Conservation (phyloP, 2,888 invertebrate species). For the Mycalesis mineus region DNA sequence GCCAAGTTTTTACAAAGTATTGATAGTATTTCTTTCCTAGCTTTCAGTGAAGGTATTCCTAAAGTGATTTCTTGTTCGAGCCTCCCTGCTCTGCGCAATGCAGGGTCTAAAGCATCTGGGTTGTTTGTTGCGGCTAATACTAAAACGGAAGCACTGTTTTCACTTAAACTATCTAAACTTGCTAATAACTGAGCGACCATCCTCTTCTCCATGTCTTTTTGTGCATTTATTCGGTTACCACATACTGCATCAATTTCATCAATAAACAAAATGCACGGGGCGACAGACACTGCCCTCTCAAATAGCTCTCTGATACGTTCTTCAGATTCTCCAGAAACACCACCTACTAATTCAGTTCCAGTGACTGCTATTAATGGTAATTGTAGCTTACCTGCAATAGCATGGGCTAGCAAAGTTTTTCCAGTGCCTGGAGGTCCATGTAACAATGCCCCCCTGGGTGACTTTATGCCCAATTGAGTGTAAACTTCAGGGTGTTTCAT, state of each 20-base stretch:
- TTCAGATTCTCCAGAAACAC: conserved; percentile 97
- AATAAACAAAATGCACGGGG: conserved; percentile 93
- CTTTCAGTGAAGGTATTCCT: conserved; percentile 93
- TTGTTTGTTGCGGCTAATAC: conserved; percentile 98
- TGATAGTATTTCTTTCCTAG: conserved; percentile 87
- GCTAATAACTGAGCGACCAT: conserved; percentile 95
- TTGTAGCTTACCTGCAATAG: conserved; percentile 90
- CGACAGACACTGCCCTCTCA: conserved; percentile 85
- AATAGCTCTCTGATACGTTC: conserved; percentile 94
- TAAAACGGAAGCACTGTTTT: conserved; percentile 81
- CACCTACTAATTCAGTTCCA: conserved; percentile 95
- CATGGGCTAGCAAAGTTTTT: conserved; percentile 88
- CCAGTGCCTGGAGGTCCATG: conserved; percentile 99
- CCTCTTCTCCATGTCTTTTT: conserved; percentile 96
- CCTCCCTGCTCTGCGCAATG: conserved; percentile 92
- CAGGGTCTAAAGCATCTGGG: conserved; percentile 94
- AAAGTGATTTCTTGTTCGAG: conserved; percentile 96
- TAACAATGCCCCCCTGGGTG: conserved; percentile 93
- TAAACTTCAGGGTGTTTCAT: conserved; percentile 95
- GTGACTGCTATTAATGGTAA: conserved; percentile 91
- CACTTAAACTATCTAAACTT: conserved; percentile 88
- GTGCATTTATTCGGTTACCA: conserved; percentile 91
- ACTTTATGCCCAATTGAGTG: conserved; percentile 87
- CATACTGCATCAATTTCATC: conserved; percentile 99
- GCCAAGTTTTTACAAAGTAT: conserved; percentile 84